Base-by-base conservation (phyloP, 2,797 vertebrate genomes). In the Atherinosoma microstoma region DNA sequence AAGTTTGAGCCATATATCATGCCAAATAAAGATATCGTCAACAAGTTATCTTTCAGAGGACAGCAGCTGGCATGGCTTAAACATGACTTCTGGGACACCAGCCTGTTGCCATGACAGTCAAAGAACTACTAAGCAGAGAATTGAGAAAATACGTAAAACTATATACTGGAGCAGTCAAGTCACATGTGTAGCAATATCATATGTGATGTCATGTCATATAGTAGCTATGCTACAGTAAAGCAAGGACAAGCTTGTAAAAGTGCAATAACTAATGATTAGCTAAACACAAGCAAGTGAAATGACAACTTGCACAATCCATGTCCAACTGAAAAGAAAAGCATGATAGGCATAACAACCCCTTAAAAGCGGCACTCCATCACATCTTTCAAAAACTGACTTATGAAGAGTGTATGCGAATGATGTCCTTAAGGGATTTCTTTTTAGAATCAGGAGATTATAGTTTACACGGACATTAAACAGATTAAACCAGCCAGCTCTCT, bases 391-490 rank as follows among this genome's bases (percentile, higher is more conserved):
- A 93, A 91, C 82, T 75, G 88, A 83, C 89, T 90, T 84, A 75
- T 84, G 85, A 94, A 91, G 87, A 91, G 90, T 85, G 89, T 88
- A 90, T 89, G 90, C 86, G 90, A 93, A 90, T 89, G 87, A 92
- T 91, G 91, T 94, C 92, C 92, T 94, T 91, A 92, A 93, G 92
- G 93, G 92, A 93, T 93, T 94, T 92, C 90, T 88, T 94, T 94
- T 91, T 92, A 91, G 93, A 94, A 94, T 93, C 91, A 77, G 88
- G 91, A 94, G 92, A 93, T 93, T 94, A 94, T 91, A 93, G 93
- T 93, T 94, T 94, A 95, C 93, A 94, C 93, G 90, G 91, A 93
- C 91, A 92, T 95, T 94, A 94, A 94, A 94, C 89, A 92, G 91
- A 95, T 94, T 94, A 94, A 93, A 93, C 84, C 91, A 92, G 89